A percentile compares a stretch with the other conserved stretches of the same genome.
Conservation (phyloP, 2,113 vertebrate genomes). For the Solea senegalensis region DNA sequence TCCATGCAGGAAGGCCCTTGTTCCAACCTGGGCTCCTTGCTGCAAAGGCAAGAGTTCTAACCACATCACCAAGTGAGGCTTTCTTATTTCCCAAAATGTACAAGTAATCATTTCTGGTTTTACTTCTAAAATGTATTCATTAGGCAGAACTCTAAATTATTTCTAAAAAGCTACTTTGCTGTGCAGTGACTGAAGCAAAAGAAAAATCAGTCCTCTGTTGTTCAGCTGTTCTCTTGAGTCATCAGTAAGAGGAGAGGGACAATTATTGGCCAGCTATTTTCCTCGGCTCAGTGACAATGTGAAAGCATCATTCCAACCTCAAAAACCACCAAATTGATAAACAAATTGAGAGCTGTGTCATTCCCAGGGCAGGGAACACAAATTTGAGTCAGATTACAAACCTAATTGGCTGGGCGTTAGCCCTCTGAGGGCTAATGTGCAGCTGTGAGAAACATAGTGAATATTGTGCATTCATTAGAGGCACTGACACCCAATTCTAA, state of each 20-base stretch:
- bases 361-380: slow-evolving; percentile 42
- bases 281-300: neutral
- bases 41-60: too few species aligned
- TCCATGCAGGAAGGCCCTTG: too few species aligned
- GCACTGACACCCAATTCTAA: neutral
- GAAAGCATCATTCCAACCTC: slow-evolving; percentile 31
- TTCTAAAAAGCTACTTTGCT: slow-evolving; percentile 21
- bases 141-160: slow-evolving; percentile 7
- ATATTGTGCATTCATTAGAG: neutral
- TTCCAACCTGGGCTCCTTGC: too few species aligned
- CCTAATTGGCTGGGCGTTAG: slow-evolving; percentile 49
- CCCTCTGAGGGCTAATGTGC: slow-evolving; percentile 17
- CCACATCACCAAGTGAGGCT: too few species aligned
- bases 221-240: slow-evolving; percentile 24
- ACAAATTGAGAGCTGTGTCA: slow-evolving; percentile 33
- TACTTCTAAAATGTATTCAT: neutral
- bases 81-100: too few species aligned
- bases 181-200: slow-evolving; percentile 27
- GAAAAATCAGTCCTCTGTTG: slow-evolving; percentile 44
- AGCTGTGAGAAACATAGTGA: slow-evolving; percentile 10
- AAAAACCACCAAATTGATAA: slow-evolving; percentile 30
- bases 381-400: slow-evolving; percentile 64
- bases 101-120: neutral
- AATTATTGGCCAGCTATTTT: neutral
- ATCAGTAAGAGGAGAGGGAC: slow-evolving; percentile 18